Base-by-base conservation (phyloP, 2,888 invertebrate species). In the Cacoxenus indagator region DNA sequence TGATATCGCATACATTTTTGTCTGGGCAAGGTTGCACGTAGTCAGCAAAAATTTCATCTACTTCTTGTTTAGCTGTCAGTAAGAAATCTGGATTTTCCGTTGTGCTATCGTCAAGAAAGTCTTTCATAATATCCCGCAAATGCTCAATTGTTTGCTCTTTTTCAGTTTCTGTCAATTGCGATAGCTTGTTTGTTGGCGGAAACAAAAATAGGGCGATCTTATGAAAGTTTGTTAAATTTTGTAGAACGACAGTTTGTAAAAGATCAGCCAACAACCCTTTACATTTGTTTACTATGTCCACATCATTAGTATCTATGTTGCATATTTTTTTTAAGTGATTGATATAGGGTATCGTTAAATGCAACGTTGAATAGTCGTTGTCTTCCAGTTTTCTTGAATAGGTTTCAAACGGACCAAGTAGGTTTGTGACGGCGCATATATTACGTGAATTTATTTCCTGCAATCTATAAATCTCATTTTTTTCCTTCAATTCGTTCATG, bases 121-220 rank as follows among this genome's bases (percentile, higher is more conserved):
- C 8, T 29, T 17, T 6, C 31, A 48, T 22, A 11, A 64, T 46
- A 3, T 46, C 48, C 24, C 26, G 19, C 11, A 19, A 62, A 11
- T 62, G 9, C 4, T 64, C 22, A n/a, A 64, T 51, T 19, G 29
- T 48, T 27, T 64, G 17, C 4, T 48, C n/a, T 64, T 64, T 64
- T 27, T 64, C 64, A 26, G 14, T n/a, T 46, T 46, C 46, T 27
- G 65, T 14, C 37, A 65, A 54, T 54, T 31, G 55, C 1, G 29
- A 14, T n/a, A 65, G 19, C 48, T 65, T 65, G 26, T 65, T 65
- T 24, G 55, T 65, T 4, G 57, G 43, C 24, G 37, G 55, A 45
- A 65, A 65, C 9, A 65, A 37, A 43, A 65, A 65, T 43, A 65
- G 19, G 19, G 65, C 65, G 17, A 65, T 55, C 4, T 65, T 65